These are phyloP conservation scores for Bombus ignitus DNA, from an alignment of 1,140 invertebrate genomes.

Conservation along the genomic window DNA sequence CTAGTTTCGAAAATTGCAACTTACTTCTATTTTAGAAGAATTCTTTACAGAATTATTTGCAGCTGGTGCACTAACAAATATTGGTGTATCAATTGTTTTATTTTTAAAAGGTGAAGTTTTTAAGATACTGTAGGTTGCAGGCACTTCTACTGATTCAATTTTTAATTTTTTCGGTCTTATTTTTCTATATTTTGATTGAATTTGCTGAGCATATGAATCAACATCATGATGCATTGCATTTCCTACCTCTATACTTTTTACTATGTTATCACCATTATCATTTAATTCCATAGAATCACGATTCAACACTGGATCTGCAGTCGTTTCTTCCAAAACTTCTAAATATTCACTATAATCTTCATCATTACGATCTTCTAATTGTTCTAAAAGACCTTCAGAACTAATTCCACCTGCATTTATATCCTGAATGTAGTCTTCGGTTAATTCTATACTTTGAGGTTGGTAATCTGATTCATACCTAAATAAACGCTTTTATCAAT, in stretches of 20 bases:
- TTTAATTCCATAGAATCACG: slow-evolving; percentile 55
- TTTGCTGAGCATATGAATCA: slow-evolving; percentile 71
- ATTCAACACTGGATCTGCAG: slow-evolving; percentile 62
- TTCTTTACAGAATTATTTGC: slow-evolving; percentile 23
- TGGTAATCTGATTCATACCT: slow-evolving; percentile 77
- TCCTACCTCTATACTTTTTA: slow-evolving; percentile 5
- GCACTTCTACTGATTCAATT: background rate
- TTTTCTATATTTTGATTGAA: slow-evolving; percentile 76
- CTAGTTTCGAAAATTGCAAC: background rate
- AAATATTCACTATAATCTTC: slow-evolving; percentile 80
- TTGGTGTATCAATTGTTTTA: background rate
- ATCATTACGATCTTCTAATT: slow-evolving; percentile 77
- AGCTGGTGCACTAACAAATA: slow-evolving; percentile 27
- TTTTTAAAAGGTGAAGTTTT: slow-evolving; percentile 32
- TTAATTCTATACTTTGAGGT: slow-evolving; percentile 74
- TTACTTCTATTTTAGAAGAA: slow-evolving; percentile 15
- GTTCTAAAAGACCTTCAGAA: slow-evolving; percentile 76
- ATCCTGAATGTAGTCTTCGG: slow-evolving; percentile 77
- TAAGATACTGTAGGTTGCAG: slow-evolving; percentile 31
- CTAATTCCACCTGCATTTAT: slow-evolving; percentile 73
- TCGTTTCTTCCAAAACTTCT: slow-evolving; percentile 73
- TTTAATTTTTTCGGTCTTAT: slow-evolving; percentile 74
- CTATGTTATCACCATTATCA: slow-evolving; percentile 21
- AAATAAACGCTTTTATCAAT: slow-evolving; percentile 17
- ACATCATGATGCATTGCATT: slow-evolving; percentile 55